Evolutionary conservation across 2,888 invertebrate species (phyloP).

Genomic region (Athripsodes cinereus): DNA sequence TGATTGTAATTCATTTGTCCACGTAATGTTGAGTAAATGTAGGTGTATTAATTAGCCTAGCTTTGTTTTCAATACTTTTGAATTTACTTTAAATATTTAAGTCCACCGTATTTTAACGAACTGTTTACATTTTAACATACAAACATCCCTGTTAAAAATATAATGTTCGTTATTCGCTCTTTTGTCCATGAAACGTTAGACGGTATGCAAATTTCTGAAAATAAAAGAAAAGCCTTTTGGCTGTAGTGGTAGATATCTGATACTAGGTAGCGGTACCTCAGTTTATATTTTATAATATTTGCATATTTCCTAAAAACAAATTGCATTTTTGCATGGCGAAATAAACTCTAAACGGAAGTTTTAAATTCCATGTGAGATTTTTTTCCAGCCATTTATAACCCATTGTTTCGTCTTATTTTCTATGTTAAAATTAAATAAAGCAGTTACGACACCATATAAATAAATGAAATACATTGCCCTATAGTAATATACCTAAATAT

Average conservation of each 20-base stretch:
- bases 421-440: too few species aligned
- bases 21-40: too few species aligned
- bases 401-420: too few species aligned
- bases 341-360: background rate
- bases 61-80: too few species aligned
- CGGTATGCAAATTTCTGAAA: conserved; percentile 13
- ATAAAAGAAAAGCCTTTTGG: background rate
- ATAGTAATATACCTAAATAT: too few species aligned
- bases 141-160: conserved; percentile 9
- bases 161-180: conserved; percentile 6
- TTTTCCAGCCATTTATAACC: too few species aligned
- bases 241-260: background rate
- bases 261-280: background rate
- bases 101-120: background rate
- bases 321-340: background rate
- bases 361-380: background rate
- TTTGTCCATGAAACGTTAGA: conserved; percentile 9
- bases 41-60: too few species aligned
- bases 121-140: background rate
- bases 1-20: too few species aligned
- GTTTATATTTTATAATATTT: background rate
- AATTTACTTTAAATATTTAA: too few species aligned
- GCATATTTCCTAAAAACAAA: background rate
- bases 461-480: too few species aligned
- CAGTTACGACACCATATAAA: too few species aligned